These are phyloP conservation scores for Meta bourneti DNA, from an alignment of 2,888 invertebrate genomes.

Conservation along the genomic window DNA sequence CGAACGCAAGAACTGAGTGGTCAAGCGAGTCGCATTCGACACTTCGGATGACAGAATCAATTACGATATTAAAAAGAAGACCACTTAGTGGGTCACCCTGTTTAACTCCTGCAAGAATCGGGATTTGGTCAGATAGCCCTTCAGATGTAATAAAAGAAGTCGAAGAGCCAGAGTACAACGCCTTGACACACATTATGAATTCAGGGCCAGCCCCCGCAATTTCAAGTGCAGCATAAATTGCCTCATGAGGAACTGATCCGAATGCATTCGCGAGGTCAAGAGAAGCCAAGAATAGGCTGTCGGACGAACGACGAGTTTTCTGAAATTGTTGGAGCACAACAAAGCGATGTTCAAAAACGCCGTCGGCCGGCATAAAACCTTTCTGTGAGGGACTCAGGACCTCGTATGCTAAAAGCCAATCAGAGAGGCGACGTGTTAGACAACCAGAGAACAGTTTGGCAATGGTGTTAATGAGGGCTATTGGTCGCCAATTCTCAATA, in stretches of 20 bases:
- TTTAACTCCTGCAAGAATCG: conserved; percentile 76
- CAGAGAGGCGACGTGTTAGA: conserved; percentile 56
- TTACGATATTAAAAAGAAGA: conserved; percentile 79
- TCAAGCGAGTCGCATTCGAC: neutral
- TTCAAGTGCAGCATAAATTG: conserved; percentile 37
- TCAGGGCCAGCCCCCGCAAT: neutral
- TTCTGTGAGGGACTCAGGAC: conserved; percentile 44
- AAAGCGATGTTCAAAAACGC: conserved; percentile 76
- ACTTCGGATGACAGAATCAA: conserved; percentile 79
- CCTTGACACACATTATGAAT: conserved; percentile 66
- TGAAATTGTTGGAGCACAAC: conserved; percentile 60
- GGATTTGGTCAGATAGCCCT: conserved; percentile 76
- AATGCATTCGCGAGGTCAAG: conserved; percentile 81
- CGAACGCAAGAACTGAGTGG: conserved; percentile 75
- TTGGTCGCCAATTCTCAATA: conserved; percentile 78
- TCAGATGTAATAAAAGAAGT: conserved; percentile 75
- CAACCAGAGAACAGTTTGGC: no score
- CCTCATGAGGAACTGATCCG: conserved; percentile 79
- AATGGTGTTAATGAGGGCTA: conserved; percentile 77
- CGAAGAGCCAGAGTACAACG: conserved; percentile 74
- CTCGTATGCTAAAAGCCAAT: no score
- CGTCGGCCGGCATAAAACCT: conserved; percentile 76
- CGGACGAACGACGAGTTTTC: conserved; percentile 41
- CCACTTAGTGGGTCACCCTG: conserved; percentile 78
- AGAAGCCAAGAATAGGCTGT: conserved; percentile 78